Evolutionary conservation across 2,888 invertebrate species (phyloP).

Genomic region (Xylota sylvarum): DNA sequence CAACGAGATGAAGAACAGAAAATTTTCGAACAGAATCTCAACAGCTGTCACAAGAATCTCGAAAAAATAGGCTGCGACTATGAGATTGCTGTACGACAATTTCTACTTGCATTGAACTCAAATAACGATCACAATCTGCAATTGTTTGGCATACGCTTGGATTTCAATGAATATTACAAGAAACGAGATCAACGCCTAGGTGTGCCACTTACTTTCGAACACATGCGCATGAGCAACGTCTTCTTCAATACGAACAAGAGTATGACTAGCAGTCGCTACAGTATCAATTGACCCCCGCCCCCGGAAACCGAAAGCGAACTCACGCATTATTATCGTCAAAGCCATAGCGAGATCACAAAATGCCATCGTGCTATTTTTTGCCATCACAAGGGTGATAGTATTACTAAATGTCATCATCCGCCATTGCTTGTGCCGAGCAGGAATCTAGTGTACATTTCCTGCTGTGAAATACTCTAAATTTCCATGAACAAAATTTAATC

Average conservation of each 20-base stretch:
- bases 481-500: slow-evolving; percentile 48
- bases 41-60: slow-evolving; percentile 80
- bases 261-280: slow-evolving; percentile 78
- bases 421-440: slow-evolving; percentile 78
- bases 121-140: slow-evolving; percentile 95
- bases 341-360: slow-evolving; percentile 62
- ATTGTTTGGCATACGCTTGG: slow-evolving; percentile 95
- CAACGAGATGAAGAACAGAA: slow-evolving; percentile 83
- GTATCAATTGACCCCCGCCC: slow-evolving; percentile 78
- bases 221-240: slow-evolving; percentile 87
- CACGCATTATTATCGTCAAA: slow-evolving; percentile 57
- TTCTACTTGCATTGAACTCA: slow-evolving; percentile 92
- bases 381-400: slow-evolving; percentile 59
- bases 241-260: slow-evolving; percentile 79
- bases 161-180: slow-evolving; percentile 98
- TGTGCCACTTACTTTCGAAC: slow-evolving; percentile 88
- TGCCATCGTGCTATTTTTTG: slow-evolving; percentile 69
- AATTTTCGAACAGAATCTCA: slow-evolving; percentile 82
- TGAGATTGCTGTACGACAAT: slow-evolving; percentile 93
- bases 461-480: slow-evolving; percentile 79
- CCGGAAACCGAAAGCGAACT: slow-evolving; percentile 18
- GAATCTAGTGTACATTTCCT: slow-evolving; percentile 78
- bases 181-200: slow-evolving; percentile 91
- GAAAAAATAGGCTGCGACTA: slow-evolving; percentile 82
- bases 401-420: slow-evolving; percentile 65